Conservation (phyloP, 2,888 invertebrate genomes). For the Hydriomena furcata region DNA sequence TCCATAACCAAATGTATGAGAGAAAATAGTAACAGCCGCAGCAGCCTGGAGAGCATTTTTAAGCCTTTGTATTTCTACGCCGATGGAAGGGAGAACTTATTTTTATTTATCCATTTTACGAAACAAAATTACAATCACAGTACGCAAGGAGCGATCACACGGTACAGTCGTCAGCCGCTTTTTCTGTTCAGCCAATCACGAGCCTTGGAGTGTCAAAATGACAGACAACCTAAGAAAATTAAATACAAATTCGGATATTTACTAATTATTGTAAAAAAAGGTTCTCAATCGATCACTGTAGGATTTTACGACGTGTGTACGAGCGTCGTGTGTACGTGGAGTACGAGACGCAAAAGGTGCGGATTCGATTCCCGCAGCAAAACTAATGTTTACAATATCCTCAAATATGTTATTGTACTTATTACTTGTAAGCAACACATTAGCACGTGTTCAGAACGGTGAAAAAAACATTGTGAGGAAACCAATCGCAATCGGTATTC, state of each 20-base stretch:
- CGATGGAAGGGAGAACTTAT: slow-evolving; percentile 34
- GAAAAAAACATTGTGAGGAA: too few species aligned
- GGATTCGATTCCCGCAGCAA: too few species aligned
- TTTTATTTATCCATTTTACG: slow-evolving; percentile 24
- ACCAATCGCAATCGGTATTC: too few species aligned
- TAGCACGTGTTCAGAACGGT: too few species aligned
- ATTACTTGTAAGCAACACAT: too few species aligned
- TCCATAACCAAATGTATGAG: slow-evolving; percentile 68
- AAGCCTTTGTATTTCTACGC: slow-evolving; percentile 33
- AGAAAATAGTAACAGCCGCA: slow-evolving; percentile 65
- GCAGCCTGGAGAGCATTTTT: slow-evolving; percentile 67
- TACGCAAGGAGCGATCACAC: slow-evolving; percentile 54
- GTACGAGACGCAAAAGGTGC: too few species aligned
- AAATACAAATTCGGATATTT: slow-evolving; percentile 32
- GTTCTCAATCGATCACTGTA: too few species aligned
- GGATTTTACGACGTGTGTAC: too few species aligned
- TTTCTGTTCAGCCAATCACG: slow-evolving; percentile 72
- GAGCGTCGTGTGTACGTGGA: too few species aligned
- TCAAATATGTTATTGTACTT: too few species aligned
- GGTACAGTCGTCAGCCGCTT: slow-evolving; percentile 63
- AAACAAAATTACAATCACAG: slow-evolving; percentile 42
- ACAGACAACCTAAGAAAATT: slow-evolving; percentile 53
- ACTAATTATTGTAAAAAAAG: too few species aligned
- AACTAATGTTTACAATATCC: too few species aligned
- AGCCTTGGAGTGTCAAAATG: slow-evolving; percentile 65